Evolutionary conservation across 2,888 invertebrate species (phyloP), one percentile per base, ranked within the genome.

Genomic region (Bugulina stolonifera): DNA sequence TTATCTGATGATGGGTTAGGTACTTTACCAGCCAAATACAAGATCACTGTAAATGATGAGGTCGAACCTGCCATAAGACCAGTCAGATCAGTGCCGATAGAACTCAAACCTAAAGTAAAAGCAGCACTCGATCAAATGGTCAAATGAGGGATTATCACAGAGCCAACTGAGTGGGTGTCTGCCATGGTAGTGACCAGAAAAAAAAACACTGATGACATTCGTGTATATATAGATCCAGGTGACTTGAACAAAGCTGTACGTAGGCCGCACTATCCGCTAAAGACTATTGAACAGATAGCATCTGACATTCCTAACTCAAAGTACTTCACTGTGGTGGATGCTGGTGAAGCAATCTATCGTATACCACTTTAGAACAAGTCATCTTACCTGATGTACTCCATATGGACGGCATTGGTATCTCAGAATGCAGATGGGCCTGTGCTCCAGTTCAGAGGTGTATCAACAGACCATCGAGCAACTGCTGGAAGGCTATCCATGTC

Each of bases 141-240:
- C 35, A 27, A 74, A 54, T 35, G 70, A 54, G 70, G 64, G 1
- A 64, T 77, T 1, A 75, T 74, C 14, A n/a, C n/a, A n/a, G n/a
- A 22, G 25, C 57, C 57, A n/a, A 57, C 57, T 5, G 57, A 57
- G 5, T 57, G 57, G 14, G 57, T 57, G 23, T 57, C 57, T 23
- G 57, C 57, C 25, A 14, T 57, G 57, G 57, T 57, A 5, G 23
- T 57, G 14, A 5, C 10, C 5, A 57, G 5, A 5, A 57, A 57
- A 57, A 57, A 57, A 25, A n/a, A n/a, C 14, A 57, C 57, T 18
- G 57, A 57, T 5, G 23, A n/a, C 5, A 14, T 57, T 18, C 14
- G 57, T 22, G 25, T 57, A n/a, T 57, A 25, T 57, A 57, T 57
- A 23, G 57, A 57, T 57, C 57, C 57, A 5, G 57, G 57, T 5